These are phyloP conservation scores for Andrena marginata DNA, from an alignment of 2,888 invertebrate species.

Conservation along the genomic window DNA sequence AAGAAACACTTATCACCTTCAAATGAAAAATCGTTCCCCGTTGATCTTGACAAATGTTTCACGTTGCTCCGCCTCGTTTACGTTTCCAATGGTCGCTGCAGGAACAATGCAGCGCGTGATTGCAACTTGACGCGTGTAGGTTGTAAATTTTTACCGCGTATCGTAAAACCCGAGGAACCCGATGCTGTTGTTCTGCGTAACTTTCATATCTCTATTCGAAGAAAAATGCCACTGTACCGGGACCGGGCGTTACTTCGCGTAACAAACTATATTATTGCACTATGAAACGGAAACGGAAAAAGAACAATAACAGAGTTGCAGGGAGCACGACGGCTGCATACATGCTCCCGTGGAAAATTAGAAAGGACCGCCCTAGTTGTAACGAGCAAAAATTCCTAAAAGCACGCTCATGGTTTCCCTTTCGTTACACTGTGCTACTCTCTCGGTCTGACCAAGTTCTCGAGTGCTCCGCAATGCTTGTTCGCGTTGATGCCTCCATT, in stretches of 20 bases:
- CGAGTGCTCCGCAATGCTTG: too few species aligned
- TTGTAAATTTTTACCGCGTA: slow-evolving; percentile 37
- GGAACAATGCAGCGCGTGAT: slow-evolving; percentile 1
- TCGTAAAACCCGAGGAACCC: slow-evolving; percentile 24
- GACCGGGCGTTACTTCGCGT: slow-evolving; percentile 23
- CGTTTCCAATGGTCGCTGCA: background rate
- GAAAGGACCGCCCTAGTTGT: background rate
- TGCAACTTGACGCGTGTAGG: slow-evolving; percentile 7
- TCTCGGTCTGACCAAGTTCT: background rate
- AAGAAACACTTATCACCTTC: background rate
- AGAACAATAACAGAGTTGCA: slow-evolving; percentile 27
- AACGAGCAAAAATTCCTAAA: slow-evolving; percentile 16
- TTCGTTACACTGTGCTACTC: background rate
- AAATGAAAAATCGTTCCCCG: background rate
- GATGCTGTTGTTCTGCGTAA: slow-evolving; percentile 5
- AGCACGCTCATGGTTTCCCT: slow-evolving; percentile 17
- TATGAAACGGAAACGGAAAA: slow-evolving; percentile 1
- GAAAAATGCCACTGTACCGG: slow-evolving; percentile 1
- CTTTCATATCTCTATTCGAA: slow-evolving; percentile 11
- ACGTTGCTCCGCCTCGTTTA: background rate
- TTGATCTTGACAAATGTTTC: background rate
- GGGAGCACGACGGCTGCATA: background rate
- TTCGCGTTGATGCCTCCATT: slow-evolving; percentile 2
- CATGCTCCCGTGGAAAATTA: background rate
- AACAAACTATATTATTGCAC: slow-evolving; percentile 36